Evolutionary conservation across 2,113 vertebrate species (phyloP), one percentile per base, ranked within the genome.

Genomic region (Lutjanus erythropterus): DNA sequence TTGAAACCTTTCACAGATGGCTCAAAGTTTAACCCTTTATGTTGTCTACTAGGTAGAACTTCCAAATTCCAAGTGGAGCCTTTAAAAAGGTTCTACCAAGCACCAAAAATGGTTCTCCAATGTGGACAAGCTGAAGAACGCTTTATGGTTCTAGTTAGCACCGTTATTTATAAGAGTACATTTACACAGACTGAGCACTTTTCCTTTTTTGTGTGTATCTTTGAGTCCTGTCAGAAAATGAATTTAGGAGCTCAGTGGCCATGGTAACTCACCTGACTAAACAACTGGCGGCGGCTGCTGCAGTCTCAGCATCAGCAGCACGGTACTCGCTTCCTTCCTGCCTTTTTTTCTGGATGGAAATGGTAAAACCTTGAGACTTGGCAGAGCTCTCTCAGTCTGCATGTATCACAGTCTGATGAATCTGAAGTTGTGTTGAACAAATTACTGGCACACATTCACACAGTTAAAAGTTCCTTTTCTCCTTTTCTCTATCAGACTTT

Each of bases 251-350:
- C 47, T 55, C 39, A n/a, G 58, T 75, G 49, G n/a, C 55, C 27
- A 44, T 71, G 69, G 49, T 16, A 67, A 64, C 73, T 64, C 50
- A 64, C 69, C 73, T 64, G 69, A 56, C 64, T 55, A 72, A 83
- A 83, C 47, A 83, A 69, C 85, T 39, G 21, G 35, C 8, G 5
- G 39, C 42, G 39, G 29, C 35, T 61, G 6, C 16, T 8, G 33
- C 19, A 52, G 73, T 72, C 37, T 74, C 61, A 70, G 50, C 29
- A 4, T 29, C 49, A 75, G 33, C 41, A 37, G 49, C 56, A 39
- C 16, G 11, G 16, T 27, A 29, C 44, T 49, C 62, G 61, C 81
- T 25, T 29, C 41, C n/a, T 70, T 6, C 5, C 33, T 39, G n/a
- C n/a, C n/a, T n/a, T n/a, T 46, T 84, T 47, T 47, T 23, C 35